phyloP scores from a whole-genome alignment of 1,140 invertebrate genomes.

The Elysia chlorotica region DNA sequence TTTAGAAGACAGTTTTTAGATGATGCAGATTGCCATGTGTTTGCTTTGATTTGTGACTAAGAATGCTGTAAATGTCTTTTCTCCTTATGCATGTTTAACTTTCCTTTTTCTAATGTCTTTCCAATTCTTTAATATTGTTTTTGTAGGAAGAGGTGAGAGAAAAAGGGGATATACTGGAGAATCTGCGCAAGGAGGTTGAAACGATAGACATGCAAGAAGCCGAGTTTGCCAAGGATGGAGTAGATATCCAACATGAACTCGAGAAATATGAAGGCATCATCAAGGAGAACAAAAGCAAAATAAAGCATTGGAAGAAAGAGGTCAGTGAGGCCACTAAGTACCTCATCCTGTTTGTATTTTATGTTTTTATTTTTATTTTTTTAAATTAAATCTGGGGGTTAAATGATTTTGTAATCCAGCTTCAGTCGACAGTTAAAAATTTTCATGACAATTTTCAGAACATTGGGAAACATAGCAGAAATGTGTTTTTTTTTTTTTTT shows the following conservation, averaged over 20 bases:
- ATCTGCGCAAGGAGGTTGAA: constrained; percentile 68
- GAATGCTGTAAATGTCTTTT: too few relatives aligned
- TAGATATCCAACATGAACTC: constrained; percentile 65
- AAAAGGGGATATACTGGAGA: constrained; percentile 68
- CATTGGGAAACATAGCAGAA: not conserved
- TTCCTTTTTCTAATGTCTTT: not conserved
- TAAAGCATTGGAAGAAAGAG: constrained; percentile 62
- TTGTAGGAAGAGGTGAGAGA: constrained; percentile 63
- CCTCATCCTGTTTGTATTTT: too few relatives aligned
- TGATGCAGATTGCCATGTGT: too few relatives aligned
- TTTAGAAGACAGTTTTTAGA: too few relatives aligned
- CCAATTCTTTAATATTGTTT: constrained; percentile 6
- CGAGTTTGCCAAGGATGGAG: constrained; percentile 48
- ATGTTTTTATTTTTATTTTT: too few relatives aligned
- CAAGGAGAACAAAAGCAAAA: constrained; percentile 68
- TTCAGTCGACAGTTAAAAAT: not conserved
- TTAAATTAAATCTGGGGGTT: not conserved
- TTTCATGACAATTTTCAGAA: not conserved
- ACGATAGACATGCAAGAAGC: constrained; percentile 72
- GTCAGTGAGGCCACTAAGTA: constrained; percentile 28
- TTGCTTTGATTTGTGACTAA: too few relatives aligned
- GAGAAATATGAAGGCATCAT: constrained; percentile 71
- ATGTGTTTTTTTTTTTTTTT: not conserved
- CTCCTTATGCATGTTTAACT: too few relatives aligned
- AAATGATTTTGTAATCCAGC: not conserved